phyloP scores from a whole-genome alignment of 2,797 vertebrate genomes.

The Enteromius mattozi region DNA sequence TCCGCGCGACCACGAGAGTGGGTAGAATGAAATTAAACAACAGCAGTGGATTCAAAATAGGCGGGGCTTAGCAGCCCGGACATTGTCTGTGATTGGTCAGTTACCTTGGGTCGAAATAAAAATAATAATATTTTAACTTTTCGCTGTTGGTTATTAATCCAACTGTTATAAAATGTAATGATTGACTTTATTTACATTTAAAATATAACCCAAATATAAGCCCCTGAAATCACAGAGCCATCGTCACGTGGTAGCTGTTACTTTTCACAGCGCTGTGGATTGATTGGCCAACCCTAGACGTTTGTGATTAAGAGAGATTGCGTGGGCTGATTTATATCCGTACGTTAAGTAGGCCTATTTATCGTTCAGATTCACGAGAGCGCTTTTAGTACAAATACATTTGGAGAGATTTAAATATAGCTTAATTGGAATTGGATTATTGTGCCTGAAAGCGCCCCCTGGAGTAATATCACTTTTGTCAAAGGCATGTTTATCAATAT shows the following conservation, averaged over 20 bases:
- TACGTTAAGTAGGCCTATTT: background rate
- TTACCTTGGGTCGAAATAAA: background rate
- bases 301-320: background rate
- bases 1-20: constrained; percentile 6
- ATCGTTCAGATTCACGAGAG: background rate
- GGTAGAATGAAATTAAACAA: background rate
- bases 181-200: background rate
- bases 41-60: background rate
- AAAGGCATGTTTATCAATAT: background rate
- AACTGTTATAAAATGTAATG: too few relatives aligned
- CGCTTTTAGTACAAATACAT: background rate
- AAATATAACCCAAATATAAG: background rate
- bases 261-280: background rate
- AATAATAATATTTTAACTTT: background rate
- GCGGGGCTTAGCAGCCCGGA: background rate
- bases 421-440: background rate
- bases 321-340: background rate
- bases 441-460: constrained; percentile 5
- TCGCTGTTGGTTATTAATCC: background rate
- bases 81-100: background rate
- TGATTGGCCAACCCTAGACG: background rate
- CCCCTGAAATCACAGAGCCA: background rate
- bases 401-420: background rate
- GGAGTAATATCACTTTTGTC: background rate
- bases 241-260: background rate